A percentile compares a stretch with the other conserved stretches of the same genome.
These are phyloP conservation scores for Halichondria panicea DNA, from an alignment of 37 sponge, comb jelly and placozoan genomes.

Conservation along the genomic window DNA sequence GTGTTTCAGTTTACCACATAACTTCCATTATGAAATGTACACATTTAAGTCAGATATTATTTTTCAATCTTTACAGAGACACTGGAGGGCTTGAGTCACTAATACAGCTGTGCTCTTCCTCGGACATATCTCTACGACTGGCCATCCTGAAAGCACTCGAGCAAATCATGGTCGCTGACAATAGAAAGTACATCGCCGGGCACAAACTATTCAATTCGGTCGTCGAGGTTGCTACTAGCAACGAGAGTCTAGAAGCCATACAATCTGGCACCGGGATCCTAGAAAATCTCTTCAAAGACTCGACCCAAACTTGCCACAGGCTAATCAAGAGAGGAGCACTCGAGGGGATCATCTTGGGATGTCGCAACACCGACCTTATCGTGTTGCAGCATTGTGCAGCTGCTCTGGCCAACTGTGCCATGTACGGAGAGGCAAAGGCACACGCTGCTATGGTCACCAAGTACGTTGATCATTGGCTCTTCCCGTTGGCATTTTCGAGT, in stretches of 20 bases:
- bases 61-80: slow-evolving; percentile 2
- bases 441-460: slow-evolving; percentile 26
- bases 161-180: slow-evolving; percentile 45
- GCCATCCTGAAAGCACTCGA: slow-evolving; percentile 10
- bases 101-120: background rate
- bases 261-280: slow-evolving; percentile 38
- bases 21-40: too few relatives aligned
- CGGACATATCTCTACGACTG: slow-evolving; percentile 1
- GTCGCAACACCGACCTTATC: slow-evolving; percentile 17
- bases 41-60: background rate
- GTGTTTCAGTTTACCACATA: too few relatives aligned
- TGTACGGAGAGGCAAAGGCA: slow-evolving; percentile 35
- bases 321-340: slow-evolving; percentile 32
- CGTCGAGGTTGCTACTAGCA: background rate
- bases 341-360: slow-evolving; percentile 19
- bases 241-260: background rate
- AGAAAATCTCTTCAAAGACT: slow-evolving; percentile 59
- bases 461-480: slow-evolving; percentile 59
- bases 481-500: slow-evolving; percentile 48
- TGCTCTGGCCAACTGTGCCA: slow-evolving; percentile 62
- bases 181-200: slow-evolving; percentile 30
- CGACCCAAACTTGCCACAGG: slow-evolving; percentile 14
- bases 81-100: slow-evolving; percentile 15
- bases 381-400: slow-evolving; percentile 58
- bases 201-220: slow-evolving; percentile 17